Conservation (phyloP, 2,797 vertebrate genomes). For the Nannoperca australis region DNA sequence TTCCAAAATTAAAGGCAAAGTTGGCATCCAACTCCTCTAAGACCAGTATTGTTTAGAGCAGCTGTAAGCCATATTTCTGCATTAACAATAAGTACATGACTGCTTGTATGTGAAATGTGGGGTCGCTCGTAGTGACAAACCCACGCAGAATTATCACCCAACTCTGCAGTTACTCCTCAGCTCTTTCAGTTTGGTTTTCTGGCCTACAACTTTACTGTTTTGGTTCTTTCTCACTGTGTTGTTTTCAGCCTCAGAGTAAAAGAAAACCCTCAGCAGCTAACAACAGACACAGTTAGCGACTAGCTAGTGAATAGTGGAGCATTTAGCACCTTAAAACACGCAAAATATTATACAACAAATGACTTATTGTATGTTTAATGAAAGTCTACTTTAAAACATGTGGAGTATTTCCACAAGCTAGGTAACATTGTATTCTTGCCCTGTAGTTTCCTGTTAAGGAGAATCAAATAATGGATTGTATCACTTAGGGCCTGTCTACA, state of each 20-base stretch:
- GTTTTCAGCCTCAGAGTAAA: neutral
- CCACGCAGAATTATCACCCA: neutral
- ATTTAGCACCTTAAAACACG: too few relatives aligned
- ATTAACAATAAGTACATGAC: neutral
- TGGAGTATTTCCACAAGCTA: neutral
- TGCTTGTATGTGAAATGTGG: neutral
- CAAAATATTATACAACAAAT: too few relatives aligned
- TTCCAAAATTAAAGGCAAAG: neutral
- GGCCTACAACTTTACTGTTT: neutral
- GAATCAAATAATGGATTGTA: neutral
- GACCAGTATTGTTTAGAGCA: neutral
- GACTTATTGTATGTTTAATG: neutral
- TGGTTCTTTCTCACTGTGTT: neutral
- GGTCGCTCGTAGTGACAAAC: neutral
- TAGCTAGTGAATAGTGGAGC: neutral
- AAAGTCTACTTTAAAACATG: neutral
- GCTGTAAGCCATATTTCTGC: neutral
- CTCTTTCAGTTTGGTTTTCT: neutral
- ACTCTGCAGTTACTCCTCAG: neutral
- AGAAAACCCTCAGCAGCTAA: neutral
- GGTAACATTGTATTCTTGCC: neutral
- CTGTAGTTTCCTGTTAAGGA: too few relatives aligned
- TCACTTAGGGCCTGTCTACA: neutral
- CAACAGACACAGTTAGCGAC: neutral
- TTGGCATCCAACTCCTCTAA: too few relatives aligned